Percentiles rank a stretch among this genome's conserved stretches.
These are phyloP conservation scores for Toxotes chatareus DNA, from an alignment of 2,113 vertebrate species.

Conservation along the genomic window DNA sequence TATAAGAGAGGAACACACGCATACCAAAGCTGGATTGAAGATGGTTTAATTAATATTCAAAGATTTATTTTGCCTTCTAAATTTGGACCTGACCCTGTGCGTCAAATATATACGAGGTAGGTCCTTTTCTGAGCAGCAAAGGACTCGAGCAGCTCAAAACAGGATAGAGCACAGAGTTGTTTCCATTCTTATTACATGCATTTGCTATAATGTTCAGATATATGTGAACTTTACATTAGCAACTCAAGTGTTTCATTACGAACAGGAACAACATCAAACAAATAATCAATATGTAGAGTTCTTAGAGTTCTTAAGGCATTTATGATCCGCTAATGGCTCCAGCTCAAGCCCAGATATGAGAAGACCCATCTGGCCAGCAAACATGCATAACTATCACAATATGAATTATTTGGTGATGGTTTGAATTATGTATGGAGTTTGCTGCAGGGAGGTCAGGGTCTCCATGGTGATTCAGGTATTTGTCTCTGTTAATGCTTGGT, in stretches of 20 bases:
- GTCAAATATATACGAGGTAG: not conserved
- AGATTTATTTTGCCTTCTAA: conserved; percentile 5
- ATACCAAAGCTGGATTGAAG: not conserved
- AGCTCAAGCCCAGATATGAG: not conserved
- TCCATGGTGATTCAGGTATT: conserved; percentile 42
- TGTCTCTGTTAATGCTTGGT: conserved; percentile 12
- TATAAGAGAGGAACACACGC: not conserved
- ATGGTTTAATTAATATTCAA: conserved; percentile 2
- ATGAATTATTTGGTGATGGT: conserved; percentile 64
- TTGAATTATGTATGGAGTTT: conserved; percentile 65
- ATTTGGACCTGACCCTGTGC: not conserved
- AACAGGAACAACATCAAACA: conserved; percentile 11
- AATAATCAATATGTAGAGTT: not conserved
- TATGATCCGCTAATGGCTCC: conserved; percentile 1
- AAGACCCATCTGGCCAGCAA: conserved; percentile 38
- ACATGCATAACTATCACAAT: conserved; percentile 45
- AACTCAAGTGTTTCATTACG: conserved; percentile 6
- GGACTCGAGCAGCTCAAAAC: not conserved
- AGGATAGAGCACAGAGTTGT: not conserved
- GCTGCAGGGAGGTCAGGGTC: conserved; percentile 37
- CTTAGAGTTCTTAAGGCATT: not conserved
- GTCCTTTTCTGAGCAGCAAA: not conserved
- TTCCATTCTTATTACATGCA: not conserved
- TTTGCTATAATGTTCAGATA: not conserved
- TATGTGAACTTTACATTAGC: conserved; percentile 1